Conservation (phyloP, 2,888 invertebrate species). For the Lithodes maja region DNA sequence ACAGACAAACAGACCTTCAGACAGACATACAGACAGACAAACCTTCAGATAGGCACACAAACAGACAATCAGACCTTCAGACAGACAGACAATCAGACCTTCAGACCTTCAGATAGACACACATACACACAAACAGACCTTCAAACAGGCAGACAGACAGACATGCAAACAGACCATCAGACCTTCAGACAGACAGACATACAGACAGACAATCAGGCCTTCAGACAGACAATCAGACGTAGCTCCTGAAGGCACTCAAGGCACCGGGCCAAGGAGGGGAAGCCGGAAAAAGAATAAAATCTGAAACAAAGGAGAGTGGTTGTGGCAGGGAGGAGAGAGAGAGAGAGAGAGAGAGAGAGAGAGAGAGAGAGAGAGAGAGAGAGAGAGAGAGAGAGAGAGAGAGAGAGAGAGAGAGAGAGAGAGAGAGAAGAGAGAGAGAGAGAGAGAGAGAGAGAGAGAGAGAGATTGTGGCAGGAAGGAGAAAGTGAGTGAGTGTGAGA, state of each 20-base stretch:
- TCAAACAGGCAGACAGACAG: background rate
- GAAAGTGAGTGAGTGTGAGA: background rate
- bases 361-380: background rate
- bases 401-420: background rate
- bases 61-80: background rate
- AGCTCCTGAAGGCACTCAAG: no score
- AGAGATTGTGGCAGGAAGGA: background rate
- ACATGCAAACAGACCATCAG: background rate
- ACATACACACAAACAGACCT: background rate
- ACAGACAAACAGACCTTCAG: background rate
- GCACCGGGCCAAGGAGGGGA: background rate
- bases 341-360: constrained; percentile 24
- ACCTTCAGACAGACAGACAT: background rate
- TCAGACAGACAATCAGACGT: background rate
- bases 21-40: background rate
- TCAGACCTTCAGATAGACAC: no score
- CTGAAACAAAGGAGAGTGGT: background rate
- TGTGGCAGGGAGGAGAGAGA: background rate
- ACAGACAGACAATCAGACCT: background rate
- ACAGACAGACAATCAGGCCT: background rate
- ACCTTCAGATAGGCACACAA: background rate
- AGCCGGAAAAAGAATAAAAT: background rate
- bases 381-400: background rate
- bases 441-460: background rate
- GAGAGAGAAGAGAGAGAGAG: background rate